phyloP scores from a whole-genome alignment of 2,113 vertebrate species.

The Nettapus auritus region DNA sequence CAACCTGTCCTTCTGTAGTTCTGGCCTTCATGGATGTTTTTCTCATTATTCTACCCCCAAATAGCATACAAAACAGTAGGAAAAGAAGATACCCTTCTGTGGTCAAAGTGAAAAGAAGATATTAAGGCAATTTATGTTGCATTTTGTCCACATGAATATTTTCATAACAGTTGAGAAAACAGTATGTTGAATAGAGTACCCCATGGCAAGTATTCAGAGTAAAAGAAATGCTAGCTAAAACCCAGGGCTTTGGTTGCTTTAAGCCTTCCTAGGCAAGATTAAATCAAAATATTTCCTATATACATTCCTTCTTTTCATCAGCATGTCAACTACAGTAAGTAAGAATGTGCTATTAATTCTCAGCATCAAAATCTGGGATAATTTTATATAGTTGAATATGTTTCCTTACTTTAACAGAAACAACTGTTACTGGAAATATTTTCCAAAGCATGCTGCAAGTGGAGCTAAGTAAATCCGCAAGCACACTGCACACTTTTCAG shows the following conservation, averaged over 20 bases:
- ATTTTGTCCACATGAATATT: not conserved
- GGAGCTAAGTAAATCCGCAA: not conserved
- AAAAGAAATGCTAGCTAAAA: not conserved
- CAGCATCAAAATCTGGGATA: constrained; percentile 7
- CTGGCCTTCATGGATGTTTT: not conserved
- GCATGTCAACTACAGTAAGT: not conserved
- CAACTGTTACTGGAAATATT: not conserved
- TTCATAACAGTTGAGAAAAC: not conserved
- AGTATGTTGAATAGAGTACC: not conserved
- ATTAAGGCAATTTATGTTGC: not conserved
- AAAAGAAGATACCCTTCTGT: not conserved
- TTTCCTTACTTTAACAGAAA: constrained; percentile 26
- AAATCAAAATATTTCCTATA: constrained; percentile 35
- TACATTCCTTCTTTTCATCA: constrained; percentile 28
- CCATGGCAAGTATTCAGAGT: not conserved
- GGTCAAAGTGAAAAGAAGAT: not conserved
- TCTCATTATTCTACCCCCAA: not conserved
- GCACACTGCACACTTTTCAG: not conserved
- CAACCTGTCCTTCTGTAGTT: not conserved
- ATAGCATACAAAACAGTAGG: not conserved
- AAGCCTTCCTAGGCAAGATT: constrained; percentile 25
- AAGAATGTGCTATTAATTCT: constrained; percentile 12
- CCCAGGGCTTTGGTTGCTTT: constrained; percentile 7
- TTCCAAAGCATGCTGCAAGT: constrained; percentile 17
- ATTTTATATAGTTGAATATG: not conserved